phyloP scores from a whole-genome alignment of 2,888 invertebrate species.

The Lithophane ornitopus region DNA sequence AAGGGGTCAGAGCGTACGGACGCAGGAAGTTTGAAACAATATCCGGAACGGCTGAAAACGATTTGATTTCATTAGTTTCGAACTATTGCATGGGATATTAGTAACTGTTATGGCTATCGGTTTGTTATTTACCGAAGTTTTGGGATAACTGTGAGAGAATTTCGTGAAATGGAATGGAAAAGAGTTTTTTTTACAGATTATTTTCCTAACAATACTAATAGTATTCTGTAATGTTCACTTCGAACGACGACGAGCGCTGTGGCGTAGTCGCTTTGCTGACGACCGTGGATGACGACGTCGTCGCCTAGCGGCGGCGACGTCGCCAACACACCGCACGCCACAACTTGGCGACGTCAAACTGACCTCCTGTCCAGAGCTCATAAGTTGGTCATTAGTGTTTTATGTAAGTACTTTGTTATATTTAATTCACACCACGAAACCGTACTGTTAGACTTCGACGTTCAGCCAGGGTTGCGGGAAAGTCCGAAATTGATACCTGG shows the following conservation, averaged over 20 bases:
- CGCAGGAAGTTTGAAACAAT: constrained; percentile 54
- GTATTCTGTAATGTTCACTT: background rate
- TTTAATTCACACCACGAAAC: too few relatives aligned
- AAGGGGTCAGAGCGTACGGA: constrained; percentile 35
- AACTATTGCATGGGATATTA: constrained; percentile 43
- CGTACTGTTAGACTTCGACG: too few relatives aligned
- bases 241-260: too few relatives aligned
- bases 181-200: too few relatives aligned
- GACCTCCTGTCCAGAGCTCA: background rate
- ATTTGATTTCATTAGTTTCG: constrained; percentile 54
- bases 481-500: too few relatives aligned
- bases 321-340: too few relatives aligned
- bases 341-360: too few relatives aligned
- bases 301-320: too few relatives aligned
- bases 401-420: background rate
- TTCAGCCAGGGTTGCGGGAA: too few relatives aligned
- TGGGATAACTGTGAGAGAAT: background rate
- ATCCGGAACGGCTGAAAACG: constrained; percentile 43
- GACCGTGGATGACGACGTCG: too few relatives aligned
- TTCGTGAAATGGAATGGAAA: background rate
- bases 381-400: background rate
- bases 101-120: constrained; percentile 4
- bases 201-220: background rate
- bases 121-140: constrained; percentile 5
- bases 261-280: too few relatives aligned